These are phyloP conservation scores for Euplexia lucipara DNA, from an alignment of 2,888 invertebrate species.

Conservation along the genomic window DNA sequence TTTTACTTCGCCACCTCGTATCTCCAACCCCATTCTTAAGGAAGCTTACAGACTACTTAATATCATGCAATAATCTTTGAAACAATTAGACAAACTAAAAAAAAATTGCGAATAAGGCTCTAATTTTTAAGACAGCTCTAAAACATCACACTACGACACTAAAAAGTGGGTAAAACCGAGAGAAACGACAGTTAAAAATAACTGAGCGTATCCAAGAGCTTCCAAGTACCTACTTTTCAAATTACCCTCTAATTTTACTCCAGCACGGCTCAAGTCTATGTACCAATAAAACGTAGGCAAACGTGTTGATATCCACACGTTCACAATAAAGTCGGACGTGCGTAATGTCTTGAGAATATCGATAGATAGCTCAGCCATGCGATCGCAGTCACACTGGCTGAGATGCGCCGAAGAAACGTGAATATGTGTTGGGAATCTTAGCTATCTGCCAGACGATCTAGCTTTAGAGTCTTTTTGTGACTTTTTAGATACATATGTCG, in stretches of 20 bases:
- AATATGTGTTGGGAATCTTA: slow-evolving; percentile 9
- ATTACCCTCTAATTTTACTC: slow-evolving; percentile 15
- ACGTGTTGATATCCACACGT: slow-evolving; percentile 57
- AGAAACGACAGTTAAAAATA: too few relatives aligned
- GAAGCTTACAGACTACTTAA: too few relatives aligned
- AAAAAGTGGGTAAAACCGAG: too few relatives aligned
- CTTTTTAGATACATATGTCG: too few relatives aligned
- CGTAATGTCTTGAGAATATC: slow-evolving; percentile 52
- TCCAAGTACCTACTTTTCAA: slow-evolving; percentile 22
- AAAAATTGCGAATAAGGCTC: too few relatives aligned
- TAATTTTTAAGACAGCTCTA: too few relatives aligned
- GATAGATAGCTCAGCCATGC: slow-evolving; percentile 45
- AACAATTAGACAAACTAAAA: too few relatives aligned
- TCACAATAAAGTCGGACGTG: slow-evolving; percentile 57
- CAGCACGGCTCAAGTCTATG: slow-evolving; percentile 6
- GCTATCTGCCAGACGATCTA: slow-evolving; percentile 14
- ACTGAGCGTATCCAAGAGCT: not conserved
- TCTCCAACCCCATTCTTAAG: too few relatives aligned
- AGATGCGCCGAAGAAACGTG: slow-evolving; percentile 29
- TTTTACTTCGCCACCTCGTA: too few relatives aligned
- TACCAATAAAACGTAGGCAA: slow-evolving; percentile 56
- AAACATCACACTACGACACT: too few relatives aligned
- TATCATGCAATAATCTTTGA: too few relatives aligned
- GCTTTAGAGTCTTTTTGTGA: too few relatives aligned
- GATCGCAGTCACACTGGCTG: slow-evolving; percentile 26